Evolutionary conservation across 1,140 invertebrate species (phyloP).

Genomic region (Oscheius sp.): DNA sequence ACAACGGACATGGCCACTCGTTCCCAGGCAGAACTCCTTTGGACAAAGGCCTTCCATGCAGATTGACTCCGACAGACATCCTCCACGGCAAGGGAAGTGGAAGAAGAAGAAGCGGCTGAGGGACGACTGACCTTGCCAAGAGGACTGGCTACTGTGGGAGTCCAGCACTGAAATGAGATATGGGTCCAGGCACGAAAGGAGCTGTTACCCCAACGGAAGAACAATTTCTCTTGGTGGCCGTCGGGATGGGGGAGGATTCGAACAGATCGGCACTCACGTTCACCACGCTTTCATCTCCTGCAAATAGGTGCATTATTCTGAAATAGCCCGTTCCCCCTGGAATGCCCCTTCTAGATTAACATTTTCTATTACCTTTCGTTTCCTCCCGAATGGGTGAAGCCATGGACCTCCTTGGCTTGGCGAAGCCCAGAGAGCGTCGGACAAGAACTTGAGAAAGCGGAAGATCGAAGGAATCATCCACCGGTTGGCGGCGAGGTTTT

Average conservation of each 20-base stretch:
- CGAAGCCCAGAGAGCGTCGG: no score
- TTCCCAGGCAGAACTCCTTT: neutral
- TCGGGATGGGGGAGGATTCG: no score
- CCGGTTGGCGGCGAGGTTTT: no score
- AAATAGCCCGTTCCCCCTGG: no score
- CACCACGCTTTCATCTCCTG: neutral
- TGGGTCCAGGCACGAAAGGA: neutral
- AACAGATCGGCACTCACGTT: neutral
- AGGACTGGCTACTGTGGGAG: neutral
- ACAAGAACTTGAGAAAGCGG: slow-evolving; percentile 6
- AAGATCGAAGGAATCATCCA: slow-evolving; percentile 24
- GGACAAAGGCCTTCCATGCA: neutral
- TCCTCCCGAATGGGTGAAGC: no score
- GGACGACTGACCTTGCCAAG: neutral
- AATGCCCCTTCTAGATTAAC: no score
- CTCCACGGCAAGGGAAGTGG: no score
- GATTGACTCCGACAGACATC: neutral
- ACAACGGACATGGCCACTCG: neutral
- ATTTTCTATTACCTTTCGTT: no score
- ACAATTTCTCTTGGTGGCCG: neutral
- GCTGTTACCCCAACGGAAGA: neutral
- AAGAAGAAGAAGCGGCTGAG: neutral
- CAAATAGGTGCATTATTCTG: no score
- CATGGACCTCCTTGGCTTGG: no score
- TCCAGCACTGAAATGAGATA: neutral